Conservation (phyloP, 2,888 invertebrate genomes). For the Spilarctia lutea region DNA sequence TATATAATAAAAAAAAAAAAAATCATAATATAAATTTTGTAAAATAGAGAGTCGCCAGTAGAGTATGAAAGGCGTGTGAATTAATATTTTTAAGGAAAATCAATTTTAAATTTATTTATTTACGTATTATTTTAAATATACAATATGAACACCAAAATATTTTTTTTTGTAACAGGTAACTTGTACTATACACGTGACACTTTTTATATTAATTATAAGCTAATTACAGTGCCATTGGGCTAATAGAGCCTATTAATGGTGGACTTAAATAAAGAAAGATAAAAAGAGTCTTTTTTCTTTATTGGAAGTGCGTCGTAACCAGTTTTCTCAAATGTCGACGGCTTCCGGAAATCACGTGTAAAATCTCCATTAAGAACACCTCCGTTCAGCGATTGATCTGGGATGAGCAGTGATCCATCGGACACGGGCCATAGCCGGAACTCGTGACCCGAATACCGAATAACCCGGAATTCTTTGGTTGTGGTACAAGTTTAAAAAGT, state of each 20-base stretch:
- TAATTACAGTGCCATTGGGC: not conserved
- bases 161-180: not conserved
- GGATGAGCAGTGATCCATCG: constrained; percentile 81
- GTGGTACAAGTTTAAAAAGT: constrained; percentile 28
- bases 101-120: too few relatives aligned
- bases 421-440: constrained; percentile 77
- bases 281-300: constrained; percentile 49
- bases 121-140: too few relatives aligned
- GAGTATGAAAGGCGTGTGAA: too few relatives aligned
- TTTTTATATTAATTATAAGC: not conserved
- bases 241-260: constrained; percentile 26
- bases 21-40: not conserved
- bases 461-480: constrained; percentile 58
- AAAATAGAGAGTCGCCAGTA: not conserved
- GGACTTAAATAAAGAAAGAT: constrained; percentile 20
- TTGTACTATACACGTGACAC: not conserved
- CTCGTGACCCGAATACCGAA: constrained; percentile 79
- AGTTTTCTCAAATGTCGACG: constrained; percentile 63
- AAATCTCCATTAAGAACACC: constrained; percentile 83
- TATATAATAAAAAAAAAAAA: too few relatives aligned
- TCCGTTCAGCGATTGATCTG: constrained; percentile 76
- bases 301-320: constrained; percentile 64
- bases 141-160: too few relatives aligned
- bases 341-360: constrained; percentile 82
- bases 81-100: too few relatives aligned